Conservation (phyloP, 2,888 invertebrate genomes). For the Limnephilus auricula region DNA sequence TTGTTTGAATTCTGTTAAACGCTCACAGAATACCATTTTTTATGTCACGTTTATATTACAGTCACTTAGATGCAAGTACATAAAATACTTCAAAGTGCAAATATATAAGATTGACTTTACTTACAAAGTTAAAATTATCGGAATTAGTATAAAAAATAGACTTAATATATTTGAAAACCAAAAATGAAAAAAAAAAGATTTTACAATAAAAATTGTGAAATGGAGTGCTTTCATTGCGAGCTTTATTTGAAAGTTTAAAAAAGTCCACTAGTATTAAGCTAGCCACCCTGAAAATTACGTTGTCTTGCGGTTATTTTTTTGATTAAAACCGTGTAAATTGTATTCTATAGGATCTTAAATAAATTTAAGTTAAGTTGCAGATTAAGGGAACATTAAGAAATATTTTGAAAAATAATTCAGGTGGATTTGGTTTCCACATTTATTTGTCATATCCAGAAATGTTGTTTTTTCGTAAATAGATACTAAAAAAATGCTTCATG, state of each 20-base stretch:
- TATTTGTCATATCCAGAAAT: not conserved
- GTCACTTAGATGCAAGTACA: too few relatives aligned
- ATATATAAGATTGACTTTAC: too few relatives aligned
- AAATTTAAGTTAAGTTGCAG: too few relatives aligned
- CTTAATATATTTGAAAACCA: too few relatives aligned
- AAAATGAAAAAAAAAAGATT: too few relatives aligned
- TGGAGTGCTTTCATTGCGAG: not conserved
- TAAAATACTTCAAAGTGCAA: too few relatives aligned
- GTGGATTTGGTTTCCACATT: not conserved
- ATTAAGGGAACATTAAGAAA: too few relatives aligned
- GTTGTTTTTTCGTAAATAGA: not conserved
- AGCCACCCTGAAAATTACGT: slow-evolving; percentile 22
- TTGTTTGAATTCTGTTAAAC: too few relatives aligned
- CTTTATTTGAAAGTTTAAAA: not conserved
- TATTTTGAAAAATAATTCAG: not conserved
- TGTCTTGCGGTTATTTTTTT: not conserved
- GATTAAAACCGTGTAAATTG: not conserved
- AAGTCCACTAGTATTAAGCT: not conserved
- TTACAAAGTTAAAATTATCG: too few relatives aligned
- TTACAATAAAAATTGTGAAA: not conserved
- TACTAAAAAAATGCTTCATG: not conserved
- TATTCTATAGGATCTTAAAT: not conserved
- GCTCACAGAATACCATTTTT: too few relatives aligned
- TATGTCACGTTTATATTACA: too few relatives aligned
- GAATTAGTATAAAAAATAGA: too few relatives aligned